Percentiles rank a stretch among this genome's conserved stretches.
Evolutionary conservation across 2,113 vertebrate species (phyloP).

Genomic region (Amphiprion ocellaris): DNA sequence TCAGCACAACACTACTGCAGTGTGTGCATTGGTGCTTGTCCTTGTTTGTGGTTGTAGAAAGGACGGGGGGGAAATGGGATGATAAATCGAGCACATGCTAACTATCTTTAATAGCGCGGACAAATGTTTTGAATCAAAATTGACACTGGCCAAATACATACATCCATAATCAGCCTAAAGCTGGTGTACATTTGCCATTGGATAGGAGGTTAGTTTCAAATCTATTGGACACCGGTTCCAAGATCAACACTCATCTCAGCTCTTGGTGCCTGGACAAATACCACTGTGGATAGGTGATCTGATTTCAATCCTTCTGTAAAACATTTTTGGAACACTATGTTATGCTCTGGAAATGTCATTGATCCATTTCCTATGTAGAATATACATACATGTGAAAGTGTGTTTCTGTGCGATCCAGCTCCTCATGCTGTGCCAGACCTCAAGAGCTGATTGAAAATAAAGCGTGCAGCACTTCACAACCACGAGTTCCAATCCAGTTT

Average conservation of each 20-base stretch:
- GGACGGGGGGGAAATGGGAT: too few species aligned
- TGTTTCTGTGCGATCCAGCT: not conserved
- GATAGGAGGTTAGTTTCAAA: not conserved
- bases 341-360: not conserved
- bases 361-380: not conserved
- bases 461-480: not conserved
- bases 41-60: too few species aligned
- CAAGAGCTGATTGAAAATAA: not conserved
- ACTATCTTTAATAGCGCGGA: not conserved
- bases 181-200: not conserved
- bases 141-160: not conserved
- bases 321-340: not conserved
- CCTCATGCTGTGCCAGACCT: not conserved
- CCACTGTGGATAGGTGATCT: not conserved
- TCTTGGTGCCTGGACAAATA: not conserved
- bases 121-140: not conserved
- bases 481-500: not conserved
- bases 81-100: too few species aligned
- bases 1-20: too few species aligned
- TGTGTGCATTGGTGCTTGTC: too few species aligned
- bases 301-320: not conserved
- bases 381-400: not conserved
- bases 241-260: not conserved
- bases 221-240: not conserved
- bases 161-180: not conserved